Conservation (phyloP, 2,797 vertebrate species). For the Alexandromys oeconomus region DNA sequence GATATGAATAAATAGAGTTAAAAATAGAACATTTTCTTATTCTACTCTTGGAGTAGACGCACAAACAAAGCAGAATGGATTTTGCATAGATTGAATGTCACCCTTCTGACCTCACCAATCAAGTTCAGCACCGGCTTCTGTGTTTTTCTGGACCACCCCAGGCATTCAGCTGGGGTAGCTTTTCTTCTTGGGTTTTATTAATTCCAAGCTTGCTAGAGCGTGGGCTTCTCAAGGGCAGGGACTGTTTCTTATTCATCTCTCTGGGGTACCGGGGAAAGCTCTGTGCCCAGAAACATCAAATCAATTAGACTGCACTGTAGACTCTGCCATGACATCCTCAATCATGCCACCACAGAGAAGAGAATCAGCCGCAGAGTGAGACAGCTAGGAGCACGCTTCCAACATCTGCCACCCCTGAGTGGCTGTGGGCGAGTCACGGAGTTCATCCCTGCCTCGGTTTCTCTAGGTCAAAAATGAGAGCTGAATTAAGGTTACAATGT, state of each 20-base stretch:
- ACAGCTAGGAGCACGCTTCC: not conserved
- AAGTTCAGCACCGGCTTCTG: not conserved
- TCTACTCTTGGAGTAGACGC: conserved; percentile 59
- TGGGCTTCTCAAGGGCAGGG: conserved; percentile 65
- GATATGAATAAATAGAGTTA: conserved; percentile 74
- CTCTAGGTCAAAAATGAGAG: not conserved
- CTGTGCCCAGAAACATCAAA: not conserved
- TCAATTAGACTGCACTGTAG: not conserved
- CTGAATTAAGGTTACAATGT: not conserved
- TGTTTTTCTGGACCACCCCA: conserved; percentile 63
- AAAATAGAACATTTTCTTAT: conserved; percentile 79
- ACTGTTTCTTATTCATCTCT: conserved; percentile 42
- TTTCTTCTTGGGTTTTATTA: not conserved
- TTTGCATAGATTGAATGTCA: conserved; percentile 74
- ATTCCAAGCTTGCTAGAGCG: conserved; percentile 18
- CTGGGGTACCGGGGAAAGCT: not conserved
- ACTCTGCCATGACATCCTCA: not conserved
- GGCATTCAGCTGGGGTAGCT: not conserved
- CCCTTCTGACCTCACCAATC: conserved; percentile 66
- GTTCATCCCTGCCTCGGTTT: not conserved
- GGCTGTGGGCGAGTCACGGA: not conserved
- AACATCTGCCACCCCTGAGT: not conserved
- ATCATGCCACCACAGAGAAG: not conserved
- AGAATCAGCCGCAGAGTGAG: not conserved
- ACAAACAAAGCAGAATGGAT: conserved; percentile 68